These are phyloP conservation scores for Brotula barbata DNA, from an alignment of 2,797 vertebrate genomes.

Conservation along the genomic window DNA sequence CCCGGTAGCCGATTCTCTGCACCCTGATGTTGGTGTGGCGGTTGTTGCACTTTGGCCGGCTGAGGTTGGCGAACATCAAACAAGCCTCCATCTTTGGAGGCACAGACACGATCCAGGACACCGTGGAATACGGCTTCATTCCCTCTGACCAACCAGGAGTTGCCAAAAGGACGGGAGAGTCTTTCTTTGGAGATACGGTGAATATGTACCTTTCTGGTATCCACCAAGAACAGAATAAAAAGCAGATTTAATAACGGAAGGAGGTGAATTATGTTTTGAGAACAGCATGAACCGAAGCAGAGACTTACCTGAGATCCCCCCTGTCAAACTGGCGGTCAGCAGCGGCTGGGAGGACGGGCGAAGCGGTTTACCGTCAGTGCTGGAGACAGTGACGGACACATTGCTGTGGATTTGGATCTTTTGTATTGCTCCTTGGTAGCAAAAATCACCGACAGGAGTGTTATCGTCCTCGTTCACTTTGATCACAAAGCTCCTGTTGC, in stretches of 20 bases:
- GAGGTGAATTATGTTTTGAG: not conserved
- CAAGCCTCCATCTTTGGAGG: slow-evolving; percentile 76
- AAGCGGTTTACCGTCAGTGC: slow-evolving; percentile 36
- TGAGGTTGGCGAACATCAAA: slow-evolving; percentile 78
- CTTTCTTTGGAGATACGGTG: slow-evolving; percentile 74
- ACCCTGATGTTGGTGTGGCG: slow-evolving; percentile 79
- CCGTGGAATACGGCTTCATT: slow-evolving; percentile 76
- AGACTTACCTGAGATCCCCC: slow-evolving; percentile 73
- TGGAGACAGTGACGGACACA: slow-evolving; percentile 78
- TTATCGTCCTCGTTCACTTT: slow-evolving; percentile 50
- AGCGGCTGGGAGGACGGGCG: slow-evolving; percentile 55
- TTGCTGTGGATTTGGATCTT: slow-evolving; percentile 85
- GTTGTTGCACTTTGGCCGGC: slow-evolving; percentile 76
- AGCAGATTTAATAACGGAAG: not conserved
- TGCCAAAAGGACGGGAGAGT: slow-evolving; percentile 75
- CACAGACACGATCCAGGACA: slow-evolving; percentile 86
- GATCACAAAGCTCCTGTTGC: slow-evolving; percentile 76
- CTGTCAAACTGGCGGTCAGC: slow-evolving; percentile 78
- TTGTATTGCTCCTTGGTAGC: slow-evolving; percentile 82
- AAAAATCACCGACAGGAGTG: slow-evolving; percentile 82
- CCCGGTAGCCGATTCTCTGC: slow-evolving; percentile 63
- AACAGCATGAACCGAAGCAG: not conserved
- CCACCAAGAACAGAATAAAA: not conserved
- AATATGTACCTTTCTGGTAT: slow-evolving; percentile 85
- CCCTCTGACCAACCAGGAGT: slow-evolving; percentile 82